A percentile compares a stretch with the other conserved stretches of the same genome.
Evolutionary conservation across 2,113 vertebrate species (phyloP).

Genomic region (Pangasianodon hypophthalmus): DNA sequence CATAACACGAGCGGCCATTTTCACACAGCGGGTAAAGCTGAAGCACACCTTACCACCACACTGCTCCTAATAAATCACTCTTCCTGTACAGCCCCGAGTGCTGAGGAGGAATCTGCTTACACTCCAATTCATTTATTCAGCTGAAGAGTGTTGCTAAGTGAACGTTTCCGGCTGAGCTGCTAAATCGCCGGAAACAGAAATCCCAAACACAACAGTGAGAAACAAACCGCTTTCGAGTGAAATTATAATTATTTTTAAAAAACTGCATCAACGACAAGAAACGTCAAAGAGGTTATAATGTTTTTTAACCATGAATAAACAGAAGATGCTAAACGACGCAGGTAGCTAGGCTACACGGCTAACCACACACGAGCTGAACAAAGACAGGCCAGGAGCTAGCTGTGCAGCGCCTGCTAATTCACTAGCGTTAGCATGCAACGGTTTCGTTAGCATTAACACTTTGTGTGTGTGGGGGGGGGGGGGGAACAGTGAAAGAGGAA

Average conservation of each 20-base stretch:
- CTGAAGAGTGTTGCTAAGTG: neutral
- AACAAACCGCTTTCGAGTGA: too few species aligned
- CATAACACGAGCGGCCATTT: neutral
- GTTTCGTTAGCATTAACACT: neutral
- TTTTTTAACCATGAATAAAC: neutral
- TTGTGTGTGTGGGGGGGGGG: too few species aligned
- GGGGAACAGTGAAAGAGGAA: neutral
- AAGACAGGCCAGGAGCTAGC: slow-evolving; percentile 1
- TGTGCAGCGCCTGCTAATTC: neutral
- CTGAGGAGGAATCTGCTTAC: neutral
- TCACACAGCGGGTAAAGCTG: neutral
- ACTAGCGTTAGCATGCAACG: neutral
- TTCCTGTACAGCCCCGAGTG: too few species aligned
- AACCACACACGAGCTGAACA: neutral
- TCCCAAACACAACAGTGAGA: neutral
- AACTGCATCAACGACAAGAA: too few species aligned
- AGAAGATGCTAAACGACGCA: neutral
- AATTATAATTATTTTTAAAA: neutral
- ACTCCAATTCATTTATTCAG: neutral
- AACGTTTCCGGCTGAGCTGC: neutral
- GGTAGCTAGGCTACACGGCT: neutral
- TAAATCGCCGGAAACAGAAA: neutral
- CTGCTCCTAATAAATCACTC: neutral
- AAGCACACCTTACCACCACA: too few species aligned
- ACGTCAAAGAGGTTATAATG: too few species aligned